These are phyloP conservation scores for Phyllostomus hastatus DNA, from an alignment of 2,113 vertebrate species.

Conservation along the genomic window DNA sequence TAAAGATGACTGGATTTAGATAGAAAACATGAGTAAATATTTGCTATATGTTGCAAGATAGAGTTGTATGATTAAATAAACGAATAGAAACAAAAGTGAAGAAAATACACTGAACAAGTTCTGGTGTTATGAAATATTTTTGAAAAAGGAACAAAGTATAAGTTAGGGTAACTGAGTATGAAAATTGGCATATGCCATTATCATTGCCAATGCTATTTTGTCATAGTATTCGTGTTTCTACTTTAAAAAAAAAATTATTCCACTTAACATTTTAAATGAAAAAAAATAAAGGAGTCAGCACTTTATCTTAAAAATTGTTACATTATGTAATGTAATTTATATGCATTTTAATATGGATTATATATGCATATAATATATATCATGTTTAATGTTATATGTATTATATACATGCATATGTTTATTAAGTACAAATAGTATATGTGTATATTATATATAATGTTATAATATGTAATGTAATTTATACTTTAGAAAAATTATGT, in stretches of 20 bases:
- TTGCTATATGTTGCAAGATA: not conserved
- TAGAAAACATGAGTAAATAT: not conserved
- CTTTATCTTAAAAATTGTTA: not conserved
- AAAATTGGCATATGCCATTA: too few relatives aligned
- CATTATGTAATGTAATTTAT: not conserved
- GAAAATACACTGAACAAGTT: not conserved
- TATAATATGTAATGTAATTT: not conserved
- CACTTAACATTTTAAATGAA: not conserved
- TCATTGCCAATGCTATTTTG: not conserved
- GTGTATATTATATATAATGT: not conserved
- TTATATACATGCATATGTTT: not conserved
- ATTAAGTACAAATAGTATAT: not conserved
- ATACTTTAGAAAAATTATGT: not conserved
- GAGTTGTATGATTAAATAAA: not conserved
- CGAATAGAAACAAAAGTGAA: not conserved
- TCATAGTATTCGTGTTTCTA: not conserved
- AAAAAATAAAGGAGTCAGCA: not conserved
- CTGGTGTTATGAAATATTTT: not conserved
- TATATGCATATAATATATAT: not conserved
- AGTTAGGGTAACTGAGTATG: not conserved
- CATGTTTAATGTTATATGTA: not conserved
- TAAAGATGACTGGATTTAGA: not conserved
- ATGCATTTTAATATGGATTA: not conserved
- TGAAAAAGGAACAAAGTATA: not conserved
- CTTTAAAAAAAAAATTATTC: not conserved